A percentile compares a stretch with the other conserved stretches of the same genome.
Conservation (phyloP, 2,797 vertebrate species). For the Syngnathus acus region DNA sequence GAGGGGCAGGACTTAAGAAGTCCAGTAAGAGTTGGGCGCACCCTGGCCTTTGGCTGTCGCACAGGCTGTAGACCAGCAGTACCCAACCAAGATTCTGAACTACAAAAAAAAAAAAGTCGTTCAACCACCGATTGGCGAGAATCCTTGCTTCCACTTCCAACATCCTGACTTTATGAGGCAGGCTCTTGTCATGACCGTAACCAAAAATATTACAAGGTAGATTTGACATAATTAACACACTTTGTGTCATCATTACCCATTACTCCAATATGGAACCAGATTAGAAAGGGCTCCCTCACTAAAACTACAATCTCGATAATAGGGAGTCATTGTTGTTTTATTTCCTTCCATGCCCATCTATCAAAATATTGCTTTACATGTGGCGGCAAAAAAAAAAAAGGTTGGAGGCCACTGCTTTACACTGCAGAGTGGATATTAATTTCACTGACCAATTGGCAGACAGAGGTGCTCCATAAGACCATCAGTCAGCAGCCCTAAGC, state of each 20-base stretch:
- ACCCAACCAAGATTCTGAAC: too few relatives aligned
- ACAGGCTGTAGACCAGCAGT: background rate
- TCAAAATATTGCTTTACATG: slow-evolving; percentile 35
- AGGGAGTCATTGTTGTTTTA: background rate
- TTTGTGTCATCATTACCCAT: too few relatives aligned
- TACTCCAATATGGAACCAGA: too few relatives aligned
- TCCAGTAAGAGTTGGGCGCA: slow-evolving; percentile 31
- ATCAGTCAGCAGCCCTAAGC: slow-evolving; percentile 83
- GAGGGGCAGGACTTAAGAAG: slow-evolving; percentile 18
- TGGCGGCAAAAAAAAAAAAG: slow-evolving; percentile 1
- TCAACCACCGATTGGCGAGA: too few relatives aligned
- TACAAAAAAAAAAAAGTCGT: too few relatives aligned
- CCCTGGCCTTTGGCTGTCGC: background rate
- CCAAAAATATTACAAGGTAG: too few relatives aligned
- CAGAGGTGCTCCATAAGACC: slow-evolving; percentile 85
- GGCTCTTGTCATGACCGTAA: too few relatives aligned
- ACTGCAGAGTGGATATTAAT: slow-evolving; percentile 87
- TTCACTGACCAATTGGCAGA: slow-evolving; percentile 90
- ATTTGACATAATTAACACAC: too few relatives aligned
- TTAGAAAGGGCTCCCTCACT: too few relatives aligned
- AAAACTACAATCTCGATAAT: too few relatives aligned
- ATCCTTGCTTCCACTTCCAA: too few relatives aligned
- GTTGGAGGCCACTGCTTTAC: slow-evolving; percentile 12
- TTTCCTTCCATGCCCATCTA: background rate
- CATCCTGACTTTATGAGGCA: too few relatives aligned